Evolutionary conservation across 2,888 invertebrate species (phyloP), one percentile per base, ranked within the genome.

Genomic region (Caenorhabditis sulstoni): DNA sequence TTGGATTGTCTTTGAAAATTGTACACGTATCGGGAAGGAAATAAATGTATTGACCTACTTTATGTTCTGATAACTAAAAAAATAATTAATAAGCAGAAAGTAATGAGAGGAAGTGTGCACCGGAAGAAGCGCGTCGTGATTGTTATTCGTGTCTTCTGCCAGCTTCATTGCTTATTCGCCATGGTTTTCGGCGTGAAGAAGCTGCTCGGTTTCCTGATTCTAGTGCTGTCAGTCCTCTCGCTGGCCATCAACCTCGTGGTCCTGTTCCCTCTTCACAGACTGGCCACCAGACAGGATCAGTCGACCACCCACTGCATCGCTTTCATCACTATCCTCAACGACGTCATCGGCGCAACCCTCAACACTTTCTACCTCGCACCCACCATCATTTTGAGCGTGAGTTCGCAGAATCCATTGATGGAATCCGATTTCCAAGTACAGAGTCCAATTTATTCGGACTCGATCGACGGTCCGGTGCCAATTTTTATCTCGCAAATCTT

Each of bases 281-380:
- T 49, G 7, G 49, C 49, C 9, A 22, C 22, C 12, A 14, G 22
- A 22, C 49, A 20, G 22, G 49, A 16, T 3, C 20, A 49, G 22
- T 12, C 11, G 1, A 9, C 49, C 8, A 49, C 22, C 1, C 49
- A 49, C 49, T 11, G 20, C 11, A 49, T 49, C 11, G 49, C 49
- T 9, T 14, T 49, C 22, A 14, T 14, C 49, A 49, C 49, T 8
- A 22, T 49, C 16, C 4, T 22, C 14, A 49, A 49, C 12, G 49
- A 49, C 49, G 16, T 49, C 9, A 22, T 49, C 49, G 22, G 49
- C 14, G 20, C 49, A 2, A 3, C 11, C 2, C 49, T 49, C 11
- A 49, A 49, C 49, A 49, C 49, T 1, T 49, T 49, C 16, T 49
- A 49, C 22, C 49, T 49, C 7, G 20, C 49, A 11, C 49, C 49